Evolutionary conservation across 1,140 invertebrate genomes (phyloP), one percentile per base, ranked within the genome.

Genomic region (Pemphigus obesinymphae): DNA sequence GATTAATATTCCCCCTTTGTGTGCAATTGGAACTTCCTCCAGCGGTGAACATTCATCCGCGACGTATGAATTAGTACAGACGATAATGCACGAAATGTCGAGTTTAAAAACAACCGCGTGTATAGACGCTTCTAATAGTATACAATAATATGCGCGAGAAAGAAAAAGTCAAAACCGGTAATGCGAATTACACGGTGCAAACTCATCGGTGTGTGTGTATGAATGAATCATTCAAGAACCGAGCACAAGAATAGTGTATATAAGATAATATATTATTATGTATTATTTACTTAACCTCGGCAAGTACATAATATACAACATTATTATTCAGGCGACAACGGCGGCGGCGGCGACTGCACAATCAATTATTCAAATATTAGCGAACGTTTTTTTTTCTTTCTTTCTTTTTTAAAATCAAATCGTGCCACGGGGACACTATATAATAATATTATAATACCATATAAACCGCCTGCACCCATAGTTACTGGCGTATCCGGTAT

Each of bases 221-320:
- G 68, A 70, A 70, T 70, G 68, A 70, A 45, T 70, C 68, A 70
- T 70, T 70, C 68, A 70, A 45, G 40, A 70, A 70, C 68, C 37
- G 23, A 13, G 23, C 37, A 43, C 26, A 23, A 34, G 23, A 26
- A 45, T 70, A 70, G 23, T 37, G 15, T 34, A 34, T 23, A n/a
- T n/a, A n/a, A n/a, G n/a, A 23, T 37, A 40, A 20, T 37, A 17
- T 45, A 45, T 43, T 70, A 43, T 43, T 70, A 70, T 45, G 15
- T 43, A 45, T 26, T 70, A 70, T 70, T 70, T 29, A 26, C 40
- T 70, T 70, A 70, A 8, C 40, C 68, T 70, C 68, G 23, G 5
- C 37, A 4, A 43, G 37, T 43, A 45, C 23, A 29, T 26, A 43
- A 43, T 68, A 68, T 29, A 26, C 23, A 17, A 26, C 68, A 45